Evolutionary conservation across 1,140 invertebrate species (phyloP).

Genomic region (Lordiphosa collinella): DNA sequence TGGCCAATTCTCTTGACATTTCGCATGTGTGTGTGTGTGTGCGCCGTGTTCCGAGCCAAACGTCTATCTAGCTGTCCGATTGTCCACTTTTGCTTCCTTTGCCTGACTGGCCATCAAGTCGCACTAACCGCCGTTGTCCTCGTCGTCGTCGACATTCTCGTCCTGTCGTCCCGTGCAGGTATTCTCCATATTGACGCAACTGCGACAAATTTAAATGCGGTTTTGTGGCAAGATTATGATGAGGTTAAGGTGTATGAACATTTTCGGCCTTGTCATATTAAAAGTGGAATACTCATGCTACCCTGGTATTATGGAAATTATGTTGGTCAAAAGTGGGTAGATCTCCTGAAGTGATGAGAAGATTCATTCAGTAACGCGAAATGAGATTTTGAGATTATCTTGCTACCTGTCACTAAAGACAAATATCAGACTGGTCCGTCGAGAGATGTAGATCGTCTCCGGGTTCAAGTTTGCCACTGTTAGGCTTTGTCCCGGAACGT

Average conservation of each 20-base stretch:
- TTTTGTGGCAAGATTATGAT: slow-evolving; percentile 38
- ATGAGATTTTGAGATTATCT: no score
- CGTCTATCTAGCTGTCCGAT: slow-evolving; percentile 17
- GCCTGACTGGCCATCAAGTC: slow-evolving; percentile 67
- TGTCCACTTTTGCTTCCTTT: slow-evolving; percentile 40
- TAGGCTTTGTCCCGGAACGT: no score
- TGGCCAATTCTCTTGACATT: slow-evolving; percentile 70
- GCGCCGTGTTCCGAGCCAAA: slow-evolving; percentile 22
- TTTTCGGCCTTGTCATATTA: slow-evolving; percentile 38
- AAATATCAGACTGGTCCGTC: no score
- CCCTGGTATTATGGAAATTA: not conserved
- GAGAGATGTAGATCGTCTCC: no score
- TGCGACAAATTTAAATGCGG: slow-evolving; percentile 77
- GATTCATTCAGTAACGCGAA: no score
- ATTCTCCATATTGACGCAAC: slow-evolving; percentile 65
- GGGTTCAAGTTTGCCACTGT: no score
- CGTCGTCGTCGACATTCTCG: slow-evolving; percentile 20
- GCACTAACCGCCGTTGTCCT: slow-evolving; percentile 50
- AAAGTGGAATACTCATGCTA: not conserved
- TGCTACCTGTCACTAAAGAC: no score
- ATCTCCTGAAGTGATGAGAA: no score
- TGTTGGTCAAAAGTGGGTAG: no score
- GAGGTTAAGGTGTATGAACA: slow-evolving; percentile 20
- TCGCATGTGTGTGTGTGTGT: slow-evolving; percentile 39
- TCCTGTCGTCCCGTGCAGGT: slow-evolving; percentile 47